Percentiles rank a stretch among this genome's conserved stretches.
Conservation (phyloP, 2,113 vertebrate species). For the Pseudopipra pipra region DNA sequence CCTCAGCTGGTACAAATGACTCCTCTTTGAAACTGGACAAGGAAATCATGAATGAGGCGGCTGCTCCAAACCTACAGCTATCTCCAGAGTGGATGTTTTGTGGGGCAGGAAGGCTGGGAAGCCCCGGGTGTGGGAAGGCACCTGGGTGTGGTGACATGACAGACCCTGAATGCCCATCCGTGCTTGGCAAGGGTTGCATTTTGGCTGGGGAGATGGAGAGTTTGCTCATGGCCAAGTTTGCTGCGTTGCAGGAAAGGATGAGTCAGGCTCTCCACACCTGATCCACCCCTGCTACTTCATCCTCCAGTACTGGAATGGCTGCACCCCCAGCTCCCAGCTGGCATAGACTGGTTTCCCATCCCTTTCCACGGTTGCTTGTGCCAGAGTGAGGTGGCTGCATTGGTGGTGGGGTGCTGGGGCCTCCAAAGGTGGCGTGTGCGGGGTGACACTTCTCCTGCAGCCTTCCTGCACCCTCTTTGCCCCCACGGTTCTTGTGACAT, state of each 20-base stretch:
- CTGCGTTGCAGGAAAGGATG: rapidly evolving
- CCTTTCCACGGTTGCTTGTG: too few relatives aligned
- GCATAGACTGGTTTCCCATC: rapidly evolving
- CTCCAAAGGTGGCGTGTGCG: rapidly evolving
- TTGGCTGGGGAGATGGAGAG: background rate
- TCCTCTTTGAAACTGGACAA: background rate
- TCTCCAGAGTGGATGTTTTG: rapidly evolving
- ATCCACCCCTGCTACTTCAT: background rate
- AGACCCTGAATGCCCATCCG: rapidly evolving
- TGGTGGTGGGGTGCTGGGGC: background rate
- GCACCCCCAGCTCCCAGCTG: background rate
- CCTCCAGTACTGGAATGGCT: background rate
- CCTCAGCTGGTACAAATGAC: background rate
- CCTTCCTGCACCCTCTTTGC: background rate
- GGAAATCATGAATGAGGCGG: background rate
- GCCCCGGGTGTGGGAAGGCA: rapidly evolving
- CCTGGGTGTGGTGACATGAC: background rate
- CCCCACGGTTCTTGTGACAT: background rate
- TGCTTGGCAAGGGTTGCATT: background rate
- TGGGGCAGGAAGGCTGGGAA: background rate
- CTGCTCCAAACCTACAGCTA: background rate
- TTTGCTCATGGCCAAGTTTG: background rate
- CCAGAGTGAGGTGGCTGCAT: rapidly evolving
- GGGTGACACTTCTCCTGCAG: background rate
- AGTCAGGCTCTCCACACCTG: background rate